A percentile compares a stretch with the other conserved stretches of the same genome.
Evolutionary conservation across 2,797 vertebrate species (phyloP).

Genomic region (Bryconaethiops microstoma): DNA sequence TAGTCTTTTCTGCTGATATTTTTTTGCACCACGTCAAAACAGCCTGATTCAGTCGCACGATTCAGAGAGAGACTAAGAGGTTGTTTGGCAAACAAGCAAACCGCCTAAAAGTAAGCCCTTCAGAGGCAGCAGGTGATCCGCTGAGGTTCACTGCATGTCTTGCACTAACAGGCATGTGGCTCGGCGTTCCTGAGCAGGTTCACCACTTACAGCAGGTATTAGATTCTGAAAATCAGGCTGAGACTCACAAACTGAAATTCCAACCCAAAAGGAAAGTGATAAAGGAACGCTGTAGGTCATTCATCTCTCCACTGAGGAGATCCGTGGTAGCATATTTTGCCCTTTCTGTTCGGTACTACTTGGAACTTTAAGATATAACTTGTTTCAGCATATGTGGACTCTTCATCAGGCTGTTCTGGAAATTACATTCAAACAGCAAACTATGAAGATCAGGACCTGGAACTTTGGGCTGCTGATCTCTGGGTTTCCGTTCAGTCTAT

Average conservation of each 20-base stretch:
- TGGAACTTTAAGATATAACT: not conserved
- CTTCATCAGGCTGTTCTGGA: not conserved
- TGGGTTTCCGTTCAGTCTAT: conserved; percentile 27
- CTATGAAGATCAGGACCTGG: not conserved
- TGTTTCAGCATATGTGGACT: conserved; percentile 9
- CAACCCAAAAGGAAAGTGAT: not conserved
- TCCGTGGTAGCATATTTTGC: not conserved
- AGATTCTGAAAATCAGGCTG: not conserved
- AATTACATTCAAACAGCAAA: conserved; percentile 9
- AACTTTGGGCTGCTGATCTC: not conserved
- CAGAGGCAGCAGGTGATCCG: conserved; percentile 35
- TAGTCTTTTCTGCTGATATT: not conserved
- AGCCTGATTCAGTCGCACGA: not conserved
- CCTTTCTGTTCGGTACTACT: conserved; percentile 18
- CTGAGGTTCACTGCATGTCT: not conserved
- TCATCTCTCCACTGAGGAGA: not conserved
- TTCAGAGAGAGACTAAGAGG: not conserved
- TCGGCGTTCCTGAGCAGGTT: not conserved
- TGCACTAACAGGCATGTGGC: not conserved
- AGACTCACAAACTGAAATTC: not conserved
- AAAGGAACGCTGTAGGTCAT: not conserved
- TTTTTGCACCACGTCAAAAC: not conserved
- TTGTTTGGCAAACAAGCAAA: conserved; percentile 70
- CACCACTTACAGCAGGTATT: conserved; percentile 1
- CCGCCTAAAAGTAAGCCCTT: conserved; percentile 57